Evolutionary conservation across 2,797 vertebrate species (phyloP).

Genomic region (Falco cherrug): DNA sequence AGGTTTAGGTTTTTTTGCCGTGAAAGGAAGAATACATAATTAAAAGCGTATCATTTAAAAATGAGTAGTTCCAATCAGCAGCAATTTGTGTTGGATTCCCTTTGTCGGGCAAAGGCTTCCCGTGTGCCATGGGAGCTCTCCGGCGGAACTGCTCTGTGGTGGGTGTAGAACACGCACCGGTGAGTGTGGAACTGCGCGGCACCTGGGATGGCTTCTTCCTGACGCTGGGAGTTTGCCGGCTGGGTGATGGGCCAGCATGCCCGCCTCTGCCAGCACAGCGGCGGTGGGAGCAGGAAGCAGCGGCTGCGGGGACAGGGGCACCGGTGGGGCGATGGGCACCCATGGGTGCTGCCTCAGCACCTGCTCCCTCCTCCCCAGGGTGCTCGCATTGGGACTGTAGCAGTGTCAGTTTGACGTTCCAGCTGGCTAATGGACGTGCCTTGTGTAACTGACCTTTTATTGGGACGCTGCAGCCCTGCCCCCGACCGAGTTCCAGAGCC

Average conservation of each 20-base stretch:
- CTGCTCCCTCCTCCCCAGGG: too few relatives aligned
- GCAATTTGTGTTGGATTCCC: neutral
- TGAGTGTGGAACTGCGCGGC: neutral
- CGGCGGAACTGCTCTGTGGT: neutral
- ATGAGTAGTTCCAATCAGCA: neutral
- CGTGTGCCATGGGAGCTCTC: neutral
- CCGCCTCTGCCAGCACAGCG: too few relatives aligned
- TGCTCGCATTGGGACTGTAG: neutral
- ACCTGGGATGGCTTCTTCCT: neutral
- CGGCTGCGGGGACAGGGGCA: too few relatives aligned
- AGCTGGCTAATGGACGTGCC: accelerated
- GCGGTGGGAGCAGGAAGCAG: too few relatives aligned
- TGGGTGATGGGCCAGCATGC: too few relatives aligned
- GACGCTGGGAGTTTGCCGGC: too few relatives aligned
- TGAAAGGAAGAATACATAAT: neutral
- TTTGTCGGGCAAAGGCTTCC: neutral
- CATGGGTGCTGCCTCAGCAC: too few relatives aligned
- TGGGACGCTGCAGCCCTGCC: neutral
- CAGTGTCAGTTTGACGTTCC: too few relatives aligned
- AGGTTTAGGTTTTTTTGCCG: neutral
- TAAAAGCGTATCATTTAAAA: neutral
- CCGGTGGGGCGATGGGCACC: too few relatives aligned
- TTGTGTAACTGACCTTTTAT: neutral
- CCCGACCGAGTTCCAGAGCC: neutral
- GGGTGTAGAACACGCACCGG: accelerated